Base-by-base conservation (phyloP, 2,888 invertebrate species). In the Mimas tiliae region DNA sequence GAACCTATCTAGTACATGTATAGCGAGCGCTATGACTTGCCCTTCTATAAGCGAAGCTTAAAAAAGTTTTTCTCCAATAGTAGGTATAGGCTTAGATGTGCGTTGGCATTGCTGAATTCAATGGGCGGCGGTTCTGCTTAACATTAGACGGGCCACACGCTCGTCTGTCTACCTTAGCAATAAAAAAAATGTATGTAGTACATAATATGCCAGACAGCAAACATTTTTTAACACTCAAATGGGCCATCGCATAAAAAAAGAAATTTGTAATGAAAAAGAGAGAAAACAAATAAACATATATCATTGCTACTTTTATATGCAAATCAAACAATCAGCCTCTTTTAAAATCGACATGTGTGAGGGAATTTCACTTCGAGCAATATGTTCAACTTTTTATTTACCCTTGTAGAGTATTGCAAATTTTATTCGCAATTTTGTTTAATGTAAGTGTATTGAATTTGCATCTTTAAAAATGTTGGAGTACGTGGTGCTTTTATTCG, bases 311-410 rank as follows among this genome's bases (percentile, higher is more conserved):
- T 42, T 58, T 16, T 12, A 19, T 12, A 12, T 42, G 2, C 19
- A 58, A 19, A 12, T 12, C 38, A 42, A 42, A 42, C 58, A 58
- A 19, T 42, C 53, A 34, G 14, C 12, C 34, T n/a, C 38, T 11
- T 42, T 42, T 42, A 42, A 58, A 16, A 58, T 58, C 58, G 42
- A 38, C 55, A 38, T 58, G 19, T 27, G 21, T 1, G 8, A 38
- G 16, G 38, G 58, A 58, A 19, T 8, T 33, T 53, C 53, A 42
- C 58, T 58, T 19, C 12, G 7, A 33, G 33, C 63, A 48, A 63
- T 63, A 33, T n/a, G 14, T 48, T 47, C 48, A 48, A 48, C 33
- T 48, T 48, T 63, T 63, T 63, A 48, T 63, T 47, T 33, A 45
- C 48, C 14, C 50, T 63, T 12, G 47, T 14, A n/a, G 12, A 63